Percentiles rank a stretch among this genome's conserved stretches.
phyloP scores from a whole-genome alignment of 2,888 invertebrate genomes.

The Craniophora ligustri region DNA sequence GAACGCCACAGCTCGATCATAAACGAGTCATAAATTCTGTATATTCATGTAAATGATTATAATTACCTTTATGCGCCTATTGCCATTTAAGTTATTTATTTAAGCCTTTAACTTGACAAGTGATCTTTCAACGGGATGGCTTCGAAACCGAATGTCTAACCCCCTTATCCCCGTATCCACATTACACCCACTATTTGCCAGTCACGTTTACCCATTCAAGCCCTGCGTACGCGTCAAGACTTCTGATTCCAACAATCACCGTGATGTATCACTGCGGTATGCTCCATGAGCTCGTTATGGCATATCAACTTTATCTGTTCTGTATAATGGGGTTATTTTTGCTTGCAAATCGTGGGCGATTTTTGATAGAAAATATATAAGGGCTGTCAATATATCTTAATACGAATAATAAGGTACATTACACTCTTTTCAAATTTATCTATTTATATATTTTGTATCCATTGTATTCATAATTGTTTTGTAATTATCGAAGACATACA shows the following conservation, averaged over 20 bases:
- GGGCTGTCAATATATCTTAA: too few relatives aligned
- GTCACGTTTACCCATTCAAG: slow-evolving; percentile 32
- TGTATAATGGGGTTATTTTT: slow-evolving; percentile 27
- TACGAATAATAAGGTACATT: too few relatives aligned
- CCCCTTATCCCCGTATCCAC: slow-evolving; percentile 25
- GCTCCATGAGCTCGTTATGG: slow-evolving; percentile 29
- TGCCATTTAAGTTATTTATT: too few relatives aligned
- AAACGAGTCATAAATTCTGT: too few relatives aligned
- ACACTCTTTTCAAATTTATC: too few relatives aligned
- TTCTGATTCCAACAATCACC: not conserved
- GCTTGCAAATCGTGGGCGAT: not conserved
- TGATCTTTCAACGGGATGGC: not conserved
- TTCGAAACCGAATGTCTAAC: slow-evolving; percentile 7
- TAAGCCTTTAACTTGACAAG: not conserved
- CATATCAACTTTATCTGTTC: slow-evolving; percentile 41
- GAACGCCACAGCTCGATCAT: too few relatives aligned
- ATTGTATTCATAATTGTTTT: too few relatives aligned
- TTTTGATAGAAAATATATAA: not conserved
- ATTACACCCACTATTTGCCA: slow-evolving; percentile 33
- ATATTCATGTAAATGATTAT: too few relatives aligned
- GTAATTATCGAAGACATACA: too few relatives aligned
- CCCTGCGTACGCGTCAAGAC: not conserved
- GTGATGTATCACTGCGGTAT: slow-evolving; percentile 35
- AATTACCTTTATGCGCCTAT: too few relatives aligned
- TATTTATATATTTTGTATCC: too few relatives aligned